These are phyloP conservation scores for Euplagia quadripunctaria DNA, from an alignment of 2,888 invertebrate genomes.

Conservation along the genomic window DNA sequence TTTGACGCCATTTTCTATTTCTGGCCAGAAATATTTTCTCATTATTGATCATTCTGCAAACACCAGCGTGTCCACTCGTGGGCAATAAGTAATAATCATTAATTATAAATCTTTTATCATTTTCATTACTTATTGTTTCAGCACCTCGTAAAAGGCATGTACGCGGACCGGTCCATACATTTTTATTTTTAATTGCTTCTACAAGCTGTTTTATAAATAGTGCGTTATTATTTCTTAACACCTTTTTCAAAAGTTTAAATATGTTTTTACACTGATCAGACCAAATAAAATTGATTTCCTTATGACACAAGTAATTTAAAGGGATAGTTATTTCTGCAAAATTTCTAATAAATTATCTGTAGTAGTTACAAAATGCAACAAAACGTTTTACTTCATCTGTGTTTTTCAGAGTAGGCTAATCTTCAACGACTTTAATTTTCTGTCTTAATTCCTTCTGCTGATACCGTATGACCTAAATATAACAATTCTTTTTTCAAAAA, in stretches of 20 bases:
- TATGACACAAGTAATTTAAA: neutral
- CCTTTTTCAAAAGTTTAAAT: too few relatives aligned
- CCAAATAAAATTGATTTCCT: too few relatives aligned
- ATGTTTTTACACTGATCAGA: too few relatives aligned
- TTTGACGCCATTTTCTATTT: neutral
- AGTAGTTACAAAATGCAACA: neutral
- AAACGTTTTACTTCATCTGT: constrained; percentile 5
- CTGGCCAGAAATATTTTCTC: neutral
- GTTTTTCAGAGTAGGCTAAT: neutral
- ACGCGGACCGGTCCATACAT: constrained; percentile 38
- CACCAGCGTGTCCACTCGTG: constrained; percentile 43
- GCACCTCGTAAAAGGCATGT: constrained; percentile 39
- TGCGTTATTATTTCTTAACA: constrained; percentile 23
- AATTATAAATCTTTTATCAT: constrained; percentile 37
- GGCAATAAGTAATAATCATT: constrained; percentile 46
- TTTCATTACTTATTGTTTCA: constrained; percentile 30
- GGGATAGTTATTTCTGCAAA: constrained; percentile 11
- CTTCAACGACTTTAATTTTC: neutral
- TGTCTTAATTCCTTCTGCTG: too few relatives aligned
- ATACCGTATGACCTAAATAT: too few relatives aligned
- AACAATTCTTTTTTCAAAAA: too few relatives aligned
- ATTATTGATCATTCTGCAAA: constrained; percentile 37
- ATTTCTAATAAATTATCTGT: constrained; percentile 2
- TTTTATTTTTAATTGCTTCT: constrained; percentile 28
- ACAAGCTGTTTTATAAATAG: constrained; percentile 31